Evolutionary conservation across 1,140 invertebrate species (phyloP).

Genomic region (Penaeus japonicus): DNA sequence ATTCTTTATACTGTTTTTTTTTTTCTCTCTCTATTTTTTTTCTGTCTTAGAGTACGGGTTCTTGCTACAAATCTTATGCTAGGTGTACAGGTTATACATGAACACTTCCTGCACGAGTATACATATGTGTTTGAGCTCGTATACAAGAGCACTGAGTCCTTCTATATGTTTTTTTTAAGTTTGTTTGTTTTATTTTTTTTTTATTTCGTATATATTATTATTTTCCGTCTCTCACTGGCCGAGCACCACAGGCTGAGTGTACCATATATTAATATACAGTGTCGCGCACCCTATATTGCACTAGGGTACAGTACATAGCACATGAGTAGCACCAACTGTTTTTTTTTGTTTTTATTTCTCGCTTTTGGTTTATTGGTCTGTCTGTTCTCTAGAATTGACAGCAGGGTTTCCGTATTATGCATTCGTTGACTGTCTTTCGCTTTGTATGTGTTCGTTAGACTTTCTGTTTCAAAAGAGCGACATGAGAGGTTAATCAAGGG

Average conservation of each 20-base stretch:
- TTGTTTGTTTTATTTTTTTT: background rate
- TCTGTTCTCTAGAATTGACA: background rate
- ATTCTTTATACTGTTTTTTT: no score
- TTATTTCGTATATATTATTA: background rate
- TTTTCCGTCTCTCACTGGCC: slow-evolving; percentile 10
- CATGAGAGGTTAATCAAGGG: background rate
- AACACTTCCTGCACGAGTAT: no score
- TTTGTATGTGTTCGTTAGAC: slow-evolving; percentile 39
- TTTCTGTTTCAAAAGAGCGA: slow-evolving; percentile 45
- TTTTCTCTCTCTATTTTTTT: no score
- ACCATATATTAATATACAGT: no score
- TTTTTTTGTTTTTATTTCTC: background rate
- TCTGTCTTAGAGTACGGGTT: no score
- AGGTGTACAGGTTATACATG: no score
- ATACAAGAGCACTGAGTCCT: no score
- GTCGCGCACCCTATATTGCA: no score
- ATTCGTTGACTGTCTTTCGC: slow-evolving; percentile 27
- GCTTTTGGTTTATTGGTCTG: background rate
- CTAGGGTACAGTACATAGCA: slow-evolving; percentile 17
- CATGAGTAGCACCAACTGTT: slow-evolving; percentile 32
- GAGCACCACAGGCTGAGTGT: slow-evolving; percentile 18
- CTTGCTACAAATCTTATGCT: no score
- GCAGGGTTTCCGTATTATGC: slow-evolving; percentile 14
- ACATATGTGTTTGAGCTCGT: no score
- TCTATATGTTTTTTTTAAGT: no score